Percentiles rank a stretch among this genome's conserved stretches.
Evolutionary conservation across 2,113 vertebrate species (phyloP).

Genomic region (Rhea americana): DNA sequence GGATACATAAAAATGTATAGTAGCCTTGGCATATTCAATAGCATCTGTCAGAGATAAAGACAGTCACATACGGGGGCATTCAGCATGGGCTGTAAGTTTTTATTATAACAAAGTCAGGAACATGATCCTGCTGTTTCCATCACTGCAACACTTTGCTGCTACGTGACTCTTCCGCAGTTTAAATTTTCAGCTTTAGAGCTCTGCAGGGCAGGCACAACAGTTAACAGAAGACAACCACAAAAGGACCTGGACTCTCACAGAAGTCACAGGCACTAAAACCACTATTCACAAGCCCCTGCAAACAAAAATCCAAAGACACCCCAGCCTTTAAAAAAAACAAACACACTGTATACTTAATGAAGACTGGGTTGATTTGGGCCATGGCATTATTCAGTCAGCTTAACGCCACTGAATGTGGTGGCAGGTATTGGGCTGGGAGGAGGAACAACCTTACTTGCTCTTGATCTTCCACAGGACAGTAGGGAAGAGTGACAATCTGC

Average conservation of each 20-base stretch:
- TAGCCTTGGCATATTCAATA: not conserved
- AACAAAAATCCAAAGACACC: not conserved
- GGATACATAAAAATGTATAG: not conserved
- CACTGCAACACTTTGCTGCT: not conserved
- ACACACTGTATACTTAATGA: not conserved
- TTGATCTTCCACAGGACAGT: not conserved
- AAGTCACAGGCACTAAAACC: not conserved
- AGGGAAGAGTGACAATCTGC: not conserved
- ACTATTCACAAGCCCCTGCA: accelerated
- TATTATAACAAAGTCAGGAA: not conserved
- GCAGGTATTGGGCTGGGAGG: not conserved
- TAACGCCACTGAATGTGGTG: not conserved
- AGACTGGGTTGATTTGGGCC: not conserved
- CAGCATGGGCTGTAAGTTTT: not conserved
- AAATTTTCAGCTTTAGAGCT: not conserved
- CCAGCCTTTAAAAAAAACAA: not conserved
- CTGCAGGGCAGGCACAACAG: not conserved
- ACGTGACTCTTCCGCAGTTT: not conserved
- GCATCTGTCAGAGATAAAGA: not conserved
- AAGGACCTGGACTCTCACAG: not conserved
- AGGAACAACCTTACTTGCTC: not conserved
- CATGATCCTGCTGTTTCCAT: not conserved
- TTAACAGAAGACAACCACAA: accelerated
- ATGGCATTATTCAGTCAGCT: not conserved
- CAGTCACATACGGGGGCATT: not conserved